Percentiles rank a stretch among this genome's conserved stretches.
phyloP scores from a whole-genome alignment of 2,797 vertebrate species.

The Poecilia picta region DNA sequence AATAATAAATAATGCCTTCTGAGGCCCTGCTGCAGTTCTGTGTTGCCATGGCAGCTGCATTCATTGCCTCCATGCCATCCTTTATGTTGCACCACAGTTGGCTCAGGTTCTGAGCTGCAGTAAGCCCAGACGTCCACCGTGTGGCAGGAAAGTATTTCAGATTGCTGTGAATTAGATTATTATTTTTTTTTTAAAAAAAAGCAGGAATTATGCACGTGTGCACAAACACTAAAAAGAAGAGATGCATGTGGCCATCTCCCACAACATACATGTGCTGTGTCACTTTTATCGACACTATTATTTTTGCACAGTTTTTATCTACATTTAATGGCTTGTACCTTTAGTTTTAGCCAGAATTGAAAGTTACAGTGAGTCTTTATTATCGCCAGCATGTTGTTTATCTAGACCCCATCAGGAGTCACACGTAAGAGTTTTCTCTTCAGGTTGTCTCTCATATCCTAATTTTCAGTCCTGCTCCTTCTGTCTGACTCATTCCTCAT shows the following conservation, averaged over 20 bases:
- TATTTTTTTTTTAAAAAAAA: background rate
- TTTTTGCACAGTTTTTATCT: slow-evolving; percentile 5
- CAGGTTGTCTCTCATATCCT: slow-evolving; percentile 49
- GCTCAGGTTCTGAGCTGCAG: slow-evolving; percentile 51
- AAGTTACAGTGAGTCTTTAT: slow-evolving; percentile 36
- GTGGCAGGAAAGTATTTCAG: slow-evolving; percentile 71
- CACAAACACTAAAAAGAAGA: slow-evolving; percentile 1
- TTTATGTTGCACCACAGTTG: slow-evolving; percentile 65
- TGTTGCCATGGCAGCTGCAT: slow-evolving; percentile 81
- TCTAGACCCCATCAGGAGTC: slow-evolving; percentile 31
- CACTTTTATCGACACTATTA: background rate
- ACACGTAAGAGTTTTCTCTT: slow-evolving; percentile 42
- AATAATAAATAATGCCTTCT: slow-evolving; percentile 70
- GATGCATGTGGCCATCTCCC: background rate
- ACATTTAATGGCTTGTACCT: background rate
- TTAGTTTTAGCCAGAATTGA: slow-evolving; percentile 7
- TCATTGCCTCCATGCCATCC: slow-evolving; percentile 61
- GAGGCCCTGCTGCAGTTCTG: slow-evolving; percentile 57
- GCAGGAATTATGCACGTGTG: slow-evolving; percentile 35
- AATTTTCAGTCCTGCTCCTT: slow-evolving; percentile 45
- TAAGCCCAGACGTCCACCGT: slow-evolving; percentile 60
- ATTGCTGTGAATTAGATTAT: slow-evolving; percentile 7
- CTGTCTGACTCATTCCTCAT: slow-evolving; percentile 33
- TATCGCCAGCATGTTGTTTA: slow-evolving; percentile 24
- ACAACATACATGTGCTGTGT: slow-evolving; percentile 7